Percentiles rank a stretch among this genome's conserved stretches.
These are phyloP conservation scores for Synanthedon formicaeformis DNA, from an alignment of 2,888 invertebrate genomes.

Conservation along the genomic window DNA sequence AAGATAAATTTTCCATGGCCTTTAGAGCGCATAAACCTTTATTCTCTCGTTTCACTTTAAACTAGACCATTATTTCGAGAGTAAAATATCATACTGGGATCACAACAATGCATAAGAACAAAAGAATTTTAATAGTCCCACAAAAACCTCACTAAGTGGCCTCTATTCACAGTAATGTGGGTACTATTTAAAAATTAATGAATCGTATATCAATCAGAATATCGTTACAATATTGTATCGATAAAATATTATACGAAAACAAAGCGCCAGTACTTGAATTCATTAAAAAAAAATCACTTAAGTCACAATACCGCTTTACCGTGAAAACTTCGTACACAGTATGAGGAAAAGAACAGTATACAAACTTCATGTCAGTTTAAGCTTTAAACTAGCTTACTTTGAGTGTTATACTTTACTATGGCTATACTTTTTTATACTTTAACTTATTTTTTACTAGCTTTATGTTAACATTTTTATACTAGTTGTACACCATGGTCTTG, in stretches of 20 bases:
- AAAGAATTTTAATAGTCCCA: not conserved
- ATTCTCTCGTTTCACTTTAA: not conserved
- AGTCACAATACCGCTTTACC: constrained; percentile 13
- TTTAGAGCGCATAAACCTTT: no score
- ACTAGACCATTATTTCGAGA: not conserved
- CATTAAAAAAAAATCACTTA: constrained; percentile 15
- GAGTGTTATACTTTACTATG: no score
- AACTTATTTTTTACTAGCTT: no score
- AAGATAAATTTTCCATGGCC: no score
- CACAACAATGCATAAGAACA: not conserved
- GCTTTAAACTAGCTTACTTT: no score
- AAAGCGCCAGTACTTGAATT: not conserved
- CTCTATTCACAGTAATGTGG: not conserved
- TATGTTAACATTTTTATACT: no score
- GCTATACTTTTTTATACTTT: no score
- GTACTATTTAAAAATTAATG: constrained; percentile 1
- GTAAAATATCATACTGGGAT: not conserved
- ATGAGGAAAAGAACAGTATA: no score
- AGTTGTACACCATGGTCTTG: no score
- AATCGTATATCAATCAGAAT: constrained; percentile 1
- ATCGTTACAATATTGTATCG: not conserved
- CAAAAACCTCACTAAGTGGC: not conserved
- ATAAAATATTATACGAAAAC: constrained; percentile 1
- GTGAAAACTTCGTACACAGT: constrained; percentile 16
- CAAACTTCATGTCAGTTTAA: no score